Percentiles rank a stretch among this genome's conserved stretches.
These are phyloP conservation scores for Charadrius vociferus DNA, from an alignment of 2,113 vertebrate species.

Conservation along the genomic window DNA sequence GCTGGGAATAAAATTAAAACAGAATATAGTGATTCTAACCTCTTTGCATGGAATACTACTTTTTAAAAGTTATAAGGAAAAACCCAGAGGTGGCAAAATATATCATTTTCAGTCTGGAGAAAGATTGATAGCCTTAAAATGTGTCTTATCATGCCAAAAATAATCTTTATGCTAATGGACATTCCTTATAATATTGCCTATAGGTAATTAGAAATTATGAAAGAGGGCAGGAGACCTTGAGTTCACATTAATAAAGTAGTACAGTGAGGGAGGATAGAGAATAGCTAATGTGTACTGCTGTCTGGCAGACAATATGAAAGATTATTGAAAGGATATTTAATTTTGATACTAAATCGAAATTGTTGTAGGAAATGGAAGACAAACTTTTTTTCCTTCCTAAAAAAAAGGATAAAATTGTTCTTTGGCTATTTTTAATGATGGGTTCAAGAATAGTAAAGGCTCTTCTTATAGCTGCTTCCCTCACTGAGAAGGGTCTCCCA, in stretches of 20 bases:
- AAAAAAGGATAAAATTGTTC: not conserved
- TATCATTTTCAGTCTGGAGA: not conserved
- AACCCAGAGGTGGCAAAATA: not conserved
- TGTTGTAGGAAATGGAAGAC: not conserved
- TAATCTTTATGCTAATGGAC: slow-evolving; percentile 53
- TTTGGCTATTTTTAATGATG: not conserved
- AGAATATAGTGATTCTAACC: not conserved
- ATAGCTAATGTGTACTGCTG: not conserved
- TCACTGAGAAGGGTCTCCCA: not conserved
- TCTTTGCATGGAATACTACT: not conserved
- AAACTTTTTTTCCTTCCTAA: not conserved
- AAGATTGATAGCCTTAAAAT: slow-evolving; percentile 20
- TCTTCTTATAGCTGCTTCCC: not conserved
- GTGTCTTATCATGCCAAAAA: not conserved
- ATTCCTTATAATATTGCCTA: slow-evolving; percentile 8
- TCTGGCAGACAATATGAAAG: not conserved
- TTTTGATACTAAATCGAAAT: not conserved
- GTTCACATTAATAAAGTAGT: slow-evolving; percentile 18
- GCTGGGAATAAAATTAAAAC: not conserved
- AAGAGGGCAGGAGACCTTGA: not conserved
- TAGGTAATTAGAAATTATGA: slow-evolving; percentile 41
- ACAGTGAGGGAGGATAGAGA: not conserved
- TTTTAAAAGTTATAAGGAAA: not conserved
- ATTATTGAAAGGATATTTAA: not conserved
- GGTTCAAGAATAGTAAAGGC: not conserved